Evolutionary conservation across 2,797 vertebrate genomes (phyloP), one percentile per base, ranked within the genome.

Genomic region (Margarornis squamiger): DNA sequence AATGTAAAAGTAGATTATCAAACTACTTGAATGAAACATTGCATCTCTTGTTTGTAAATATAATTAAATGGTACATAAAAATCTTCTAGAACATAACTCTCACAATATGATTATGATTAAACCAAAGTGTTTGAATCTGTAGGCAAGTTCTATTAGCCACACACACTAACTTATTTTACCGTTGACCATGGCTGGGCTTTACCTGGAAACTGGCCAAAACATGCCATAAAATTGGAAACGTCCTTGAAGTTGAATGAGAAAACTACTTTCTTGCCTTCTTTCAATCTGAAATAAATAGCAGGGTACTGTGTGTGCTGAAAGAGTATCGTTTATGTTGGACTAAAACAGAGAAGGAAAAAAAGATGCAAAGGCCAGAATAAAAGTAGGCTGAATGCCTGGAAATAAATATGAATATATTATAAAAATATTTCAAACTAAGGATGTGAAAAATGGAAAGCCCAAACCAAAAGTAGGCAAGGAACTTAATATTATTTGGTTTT

Each of bases 261-360:
- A 97, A 97, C 94, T 93, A 73, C 86, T 97, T 97, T 92, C 86
- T 97, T 97, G 80, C 90, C 80, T 96, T 96, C 95, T 97, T 97
- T 97, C 93, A 92, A 93, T 95, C 86, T 97, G 94, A 95, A 98
- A 97, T 97, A 97, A 97, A 97, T 93, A 97, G 86, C 61, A 97
- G 90, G 90, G 94, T 92, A 95, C 93, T 94, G 61, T 89, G 41
- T 94, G 96, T 97, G 97, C 91, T 97, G 97, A 98, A 97, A 98
- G 79, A 48, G 32, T 96, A 93, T 67, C 61, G 2, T 98, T 98
- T 98, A 86, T 96, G 48, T 98, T 98, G 97, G 97, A 97, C 92
- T 90, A 61, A 72, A 94, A 77, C 39, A 84, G 76, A 71, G 70
- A 96, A 97, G 89, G 86, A 95, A 95, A 93, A 93, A 96, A 95